These are phyloP conservation scores for Baronia brevicornis DNA, from an alignment of 2,888 invertebrate genomes.

Conservation along the genomic window DNA sequence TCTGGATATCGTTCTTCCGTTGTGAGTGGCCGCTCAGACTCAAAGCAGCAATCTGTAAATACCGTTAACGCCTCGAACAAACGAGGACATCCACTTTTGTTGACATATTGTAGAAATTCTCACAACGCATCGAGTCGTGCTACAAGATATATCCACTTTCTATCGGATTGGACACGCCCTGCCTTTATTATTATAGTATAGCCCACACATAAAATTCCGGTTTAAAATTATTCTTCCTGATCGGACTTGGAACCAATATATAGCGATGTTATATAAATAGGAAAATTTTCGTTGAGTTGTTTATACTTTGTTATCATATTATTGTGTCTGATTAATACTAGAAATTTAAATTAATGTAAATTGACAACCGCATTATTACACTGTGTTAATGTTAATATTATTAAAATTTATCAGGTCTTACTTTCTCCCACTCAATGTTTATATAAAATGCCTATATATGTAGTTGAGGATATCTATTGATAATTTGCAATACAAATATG, in stretches of 20 bases:
- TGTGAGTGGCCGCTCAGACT: conserved; percentile 1
- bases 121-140: conserved; percentile 13
- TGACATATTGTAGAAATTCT: conserved; percentile 16
- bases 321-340: no score
- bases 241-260: conserved; percentile 3
- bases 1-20: conserved; percentile 20
- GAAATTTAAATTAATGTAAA: no score
- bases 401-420: no score
- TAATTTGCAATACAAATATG: no score
- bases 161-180: conserved; percentile 20
- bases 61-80: conserved; percentile 10
- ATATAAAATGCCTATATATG: no score
- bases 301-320: no score
- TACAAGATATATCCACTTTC: conserved; percentile 20
- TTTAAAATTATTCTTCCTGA: conserved; percentile 10
- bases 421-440: no score
- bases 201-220: conserved; percentile 13
- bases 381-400: no score
- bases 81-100: conserved; percentile 15
- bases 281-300: no score
- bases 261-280: not conserved
- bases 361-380: no score
- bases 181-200: conserved; percentile 14
- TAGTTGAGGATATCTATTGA: no score
- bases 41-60: conserved; percentile 6